Evolutionary conservation across 2,888 invertebrate species (phyloP).

Genomic region (Troides helena): DNA sequence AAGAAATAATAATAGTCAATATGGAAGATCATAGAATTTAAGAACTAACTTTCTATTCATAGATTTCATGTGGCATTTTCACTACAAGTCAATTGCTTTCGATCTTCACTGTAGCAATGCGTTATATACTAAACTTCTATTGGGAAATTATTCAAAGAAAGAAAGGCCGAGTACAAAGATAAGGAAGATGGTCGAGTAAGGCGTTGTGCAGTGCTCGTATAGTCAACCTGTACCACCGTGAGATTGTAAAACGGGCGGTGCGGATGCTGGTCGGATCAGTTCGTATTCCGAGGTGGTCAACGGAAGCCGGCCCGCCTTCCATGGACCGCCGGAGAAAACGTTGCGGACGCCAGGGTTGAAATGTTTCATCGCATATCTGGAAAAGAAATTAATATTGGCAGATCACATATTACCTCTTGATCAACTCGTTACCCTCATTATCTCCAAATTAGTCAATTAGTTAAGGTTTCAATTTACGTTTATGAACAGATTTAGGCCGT

Average conservation of each 20-base stretch:
- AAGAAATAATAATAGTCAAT: too few species aligned
- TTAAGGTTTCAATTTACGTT: too few species aligned
- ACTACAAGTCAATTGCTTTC: too few species aligned
- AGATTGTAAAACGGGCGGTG: constrained; percentile 48
- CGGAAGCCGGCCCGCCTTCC: constrained; percentile 60
- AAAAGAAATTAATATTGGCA: constrained; percentile 24
- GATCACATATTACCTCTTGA: background rate
- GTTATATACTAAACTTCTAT: too few species aligned
- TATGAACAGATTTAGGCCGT: too few species aligned
- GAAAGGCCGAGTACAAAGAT: background rate
- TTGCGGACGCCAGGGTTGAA: constrained; percentile 49
- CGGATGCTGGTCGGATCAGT: constrained; percentile 58
- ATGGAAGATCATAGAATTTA: too few species aligned
- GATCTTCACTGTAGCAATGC: too few species aligned
- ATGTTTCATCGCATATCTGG: constrained; percentile 63
- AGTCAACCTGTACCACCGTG: constrained; percentile 70
- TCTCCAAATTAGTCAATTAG: too few species aligned
- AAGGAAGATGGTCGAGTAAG: constrained; percentile 5
- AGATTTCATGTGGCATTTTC: too few species aligned
- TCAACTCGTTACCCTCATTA: too few species aligned
- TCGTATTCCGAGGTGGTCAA: constrained; percentile 53
- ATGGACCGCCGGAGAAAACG: constrained; percentile 47
- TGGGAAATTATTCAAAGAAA: background rate
- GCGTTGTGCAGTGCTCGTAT: constrained; percentile 51
- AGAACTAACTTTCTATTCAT: too few species aligned